phyloP scores from a whole-genome alignment of 2,797 vertebrate species.

The Oryzias dopingdopingensis region DNA sequence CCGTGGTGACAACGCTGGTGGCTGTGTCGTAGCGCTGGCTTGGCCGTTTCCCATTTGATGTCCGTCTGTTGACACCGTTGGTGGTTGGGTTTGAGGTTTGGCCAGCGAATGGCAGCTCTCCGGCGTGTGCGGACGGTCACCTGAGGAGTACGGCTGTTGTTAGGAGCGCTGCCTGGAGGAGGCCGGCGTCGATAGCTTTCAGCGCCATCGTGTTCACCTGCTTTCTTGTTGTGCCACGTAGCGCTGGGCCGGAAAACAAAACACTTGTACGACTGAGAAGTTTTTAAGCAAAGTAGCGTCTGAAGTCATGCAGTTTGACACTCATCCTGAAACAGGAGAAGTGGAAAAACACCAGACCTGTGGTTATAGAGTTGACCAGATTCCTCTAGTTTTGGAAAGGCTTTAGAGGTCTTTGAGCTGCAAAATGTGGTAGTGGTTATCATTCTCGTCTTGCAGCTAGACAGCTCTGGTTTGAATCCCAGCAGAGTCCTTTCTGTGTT shows the following conservation, averaged over 20 bases:
- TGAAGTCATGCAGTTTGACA: no score
- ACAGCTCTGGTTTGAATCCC: no score
- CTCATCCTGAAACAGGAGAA: no score
- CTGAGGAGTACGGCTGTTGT: slow-evolving; percentile 13
- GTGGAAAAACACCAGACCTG: no score
- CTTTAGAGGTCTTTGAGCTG: no score
- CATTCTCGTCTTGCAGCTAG: no score
- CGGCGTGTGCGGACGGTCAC: slow-evolving; percentile 31
- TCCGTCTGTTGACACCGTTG: slow-evolving; percentile 45
- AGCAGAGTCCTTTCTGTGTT: no score
- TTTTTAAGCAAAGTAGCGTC: no score
- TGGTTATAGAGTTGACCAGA: no score
- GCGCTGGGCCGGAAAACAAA: neutral
- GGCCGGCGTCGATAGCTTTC: slow-evolving; percentile 22
- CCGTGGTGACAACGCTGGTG: slow-evolving; percentile 24
- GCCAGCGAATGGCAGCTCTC: slow-evolving; percentile 45
- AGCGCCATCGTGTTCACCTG: neutral
- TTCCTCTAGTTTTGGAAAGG: no score
- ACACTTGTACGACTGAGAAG: no score
- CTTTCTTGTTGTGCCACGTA: neutral
- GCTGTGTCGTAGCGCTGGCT: slow-evolving; percentile 24
- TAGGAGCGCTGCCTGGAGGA: slow-evolving; percentile 21
- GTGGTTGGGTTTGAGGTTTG: slow-evolving; percentile 32
- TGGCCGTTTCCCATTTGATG: slow-evolving; percentile 41
- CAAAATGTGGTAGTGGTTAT: no score